Conservation (phyloP, 2,113 vertebrate genomes). For the Anarrhichthys ocellatus region DNA sequence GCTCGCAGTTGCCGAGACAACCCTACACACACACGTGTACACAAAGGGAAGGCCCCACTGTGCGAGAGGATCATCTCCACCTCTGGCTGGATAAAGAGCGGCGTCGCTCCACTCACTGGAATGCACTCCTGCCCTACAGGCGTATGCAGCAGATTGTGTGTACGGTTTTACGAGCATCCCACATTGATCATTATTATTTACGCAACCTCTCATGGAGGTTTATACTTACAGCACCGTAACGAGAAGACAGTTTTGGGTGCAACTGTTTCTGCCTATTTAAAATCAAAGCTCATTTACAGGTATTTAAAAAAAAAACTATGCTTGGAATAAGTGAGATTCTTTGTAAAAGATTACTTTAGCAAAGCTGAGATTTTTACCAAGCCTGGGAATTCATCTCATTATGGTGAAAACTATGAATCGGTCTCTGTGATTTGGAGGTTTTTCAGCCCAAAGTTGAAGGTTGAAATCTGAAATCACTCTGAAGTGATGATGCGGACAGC, state of each 20-base stretch:
- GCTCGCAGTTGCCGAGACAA: slow-evolving; percentile 65
- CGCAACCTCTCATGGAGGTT: slow-evolving; percentile 56
- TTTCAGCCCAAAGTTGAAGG: not conserved
- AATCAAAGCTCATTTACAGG: not conserved
- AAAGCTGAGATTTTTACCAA: not conserved
- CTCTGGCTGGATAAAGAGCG: slow-evolving; percentile 72
- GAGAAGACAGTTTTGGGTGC: slow-evolving; percentile 8
- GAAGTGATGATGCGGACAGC: slow-evolving; percentile 3
- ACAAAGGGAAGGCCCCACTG: slow-evolving; percentile 68
- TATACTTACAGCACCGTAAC: slow-evolving; percentile 13
- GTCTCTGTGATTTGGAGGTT: not conserved
- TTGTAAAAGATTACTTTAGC: not conserved
- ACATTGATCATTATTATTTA: slow-evolving; percentile 73
- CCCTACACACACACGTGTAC: slow-evolving; percentile 76
- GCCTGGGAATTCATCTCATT: slow-evolving; percentile 1
- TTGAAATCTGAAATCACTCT: slow-evolving; percentile 10
- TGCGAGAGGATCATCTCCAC: slow-evolving; percentile 73
- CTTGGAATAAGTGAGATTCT: slow-evolving; percentile 4
- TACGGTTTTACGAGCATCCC: slow-evolving; percentile 63
- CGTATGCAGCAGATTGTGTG: slow-evolving; percentile 57
- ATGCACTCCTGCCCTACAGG: slow-evolving; percentile 74
- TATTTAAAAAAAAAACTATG: not conserved
- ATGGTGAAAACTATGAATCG: not conserved
- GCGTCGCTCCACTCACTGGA: slow-evolving; percentile 60
- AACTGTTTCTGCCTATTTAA: not conserved